Conservation (phyloP, 1,140 invertebrate species). For the Liolophura sinensis region DNA sequence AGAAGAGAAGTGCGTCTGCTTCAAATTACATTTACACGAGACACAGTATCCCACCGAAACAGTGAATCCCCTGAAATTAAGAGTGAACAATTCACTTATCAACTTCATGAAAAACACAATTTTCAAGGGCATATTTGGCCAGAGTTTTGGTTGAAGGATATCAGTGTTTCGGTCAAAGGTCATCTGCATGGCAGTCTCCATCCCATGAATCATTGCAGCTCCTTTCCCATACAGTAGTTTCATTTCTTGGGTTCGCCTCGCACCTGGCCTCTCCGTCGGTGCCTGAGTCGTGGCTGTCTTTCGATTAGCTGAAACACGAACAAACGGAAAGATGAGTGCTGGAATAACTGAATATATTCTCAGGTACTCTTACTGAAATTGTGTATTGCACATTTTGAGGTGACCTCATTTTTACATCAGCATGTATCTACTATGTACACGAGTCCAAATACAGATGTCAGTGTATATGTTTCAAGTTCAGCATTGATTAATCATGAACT, state of each 20-base stretch:
- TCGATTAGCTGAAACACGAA: slow-evolving; percentile 17
- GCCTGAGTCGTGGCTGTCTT: slow-evolving; percentile 30
- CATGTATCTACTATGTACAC: slow-evolving; percentile 22
- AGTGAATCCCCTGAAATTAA: too few species aligned
- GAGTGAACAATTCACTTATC: too few species aligned
- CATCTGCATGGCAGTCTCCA: slow-evolving; percentile 74
- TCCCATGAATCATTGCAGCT: slow-evolving; percentile 71
- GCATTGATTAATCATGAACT: not conserved
- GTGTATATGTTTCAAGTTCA: not conserved
- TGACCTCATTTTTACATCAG: not conserved
- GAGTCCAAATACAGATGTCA: not conserved
- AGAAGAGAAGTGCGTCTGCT: too few species aligned
- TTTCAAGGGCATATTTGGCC: slow-evolving; percentile 77
- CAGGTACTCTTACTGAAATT: not conserved
- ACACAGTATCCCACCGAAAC: too few species aligned
- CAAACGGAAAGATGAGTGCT: slow-evolving; percentile 4
- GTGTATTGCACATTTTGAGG: not conserved
- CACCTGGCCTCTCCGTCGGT: slow-evolving; percentile 52
- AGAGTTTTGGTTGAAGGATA: slow-evolving; percentile 67
- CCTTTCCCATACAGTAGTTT: slow-evolving; percentile 52
- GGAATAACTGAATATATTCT: not conserved
- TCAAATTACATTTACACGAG: too few species aligned
- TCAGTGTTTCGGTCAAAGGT: slow-evolving; percentile 69
- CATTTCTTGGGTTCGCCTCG: slow-evolving; percentile 54
- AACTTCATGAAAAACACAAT: slow-evolving; percentile 31